These are phyloP conservation scores for Nemotelus pantherinus DNA, from an alignment of 2,888 invertebrate genomes.

Conservation along the genomic window DNA sequence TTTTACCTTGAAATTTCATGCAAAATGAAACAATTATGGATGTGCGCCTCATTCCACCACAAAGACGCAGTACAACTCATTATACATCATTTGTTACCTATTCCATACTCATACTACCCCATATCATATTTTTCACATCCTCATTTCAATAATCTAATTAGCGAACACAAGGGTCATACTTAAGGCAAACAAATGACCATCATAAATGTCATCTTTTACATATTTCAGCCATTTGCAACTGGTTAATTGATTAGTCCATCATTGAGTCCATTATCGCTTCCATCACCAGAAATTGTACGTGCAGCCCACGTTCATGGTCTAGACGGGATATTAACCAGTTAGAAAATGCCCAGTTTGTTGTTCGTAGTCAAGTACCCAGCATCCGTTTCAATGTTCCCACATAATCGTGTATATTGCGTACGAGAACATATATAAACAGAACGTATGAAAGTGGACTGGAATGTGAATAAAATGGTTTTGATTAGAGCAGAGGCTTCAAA, in stretches of 20 bases:
- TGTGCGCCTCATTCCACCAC: too few species aligned
- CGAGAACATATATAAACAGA: background rate
- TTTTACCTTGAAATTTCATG: too few species aligned
- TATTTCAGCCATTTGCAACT: slow-evolving; percentile 42
- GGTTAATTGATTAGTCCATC: slow-evolving; percentile 41
- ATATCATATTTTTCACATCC: slow-evolving; percentile 7
- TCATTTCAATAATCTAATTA: slow-evolving; percentile 26
- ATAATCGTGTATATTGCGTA: background rate
- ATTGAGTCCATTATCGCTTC: slow-evolving; percentile 13
- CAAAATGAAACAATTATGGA: too few species aligned
- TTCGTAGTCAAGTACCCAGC: slow-evolving; percentile 30
- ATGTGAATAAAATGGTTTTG: slow-evolving; percentile 26
- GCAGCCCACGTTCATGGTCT: slow-evolving; percentile 2
- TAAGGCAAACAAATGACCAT: slow-evolving; percentile 41
- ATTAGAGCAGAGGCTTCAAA: slow-evolving; percentile 22
- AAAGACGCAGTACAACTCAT: too few species aligned
- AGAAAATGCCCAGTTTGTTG: slow-evolving; percentile 14
- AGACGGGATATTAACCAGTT: slow-evolving; percentile 33
- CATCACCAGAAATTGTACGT: slow-evolving; percentile 8
- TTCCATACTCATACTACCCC: too few species aligned
- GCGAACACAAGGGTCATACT: slow-evolving; percentile 25
- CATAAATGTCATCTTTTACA: slow-evolving; percentile 42
- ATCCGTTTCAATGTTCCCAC: slow-evolving; percentile 41
- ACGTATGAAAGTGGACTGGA: slow-evolving; percentile 13
- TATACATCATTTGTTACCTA: too few species aligned